Percentiles rank a stretch among this genome's conserved stretches.
These are phyloP conservation scores for Falco rusticolus DNA, from an alignment of 2,797 vertebrate species.

Conservation along the genomic window DNA sequence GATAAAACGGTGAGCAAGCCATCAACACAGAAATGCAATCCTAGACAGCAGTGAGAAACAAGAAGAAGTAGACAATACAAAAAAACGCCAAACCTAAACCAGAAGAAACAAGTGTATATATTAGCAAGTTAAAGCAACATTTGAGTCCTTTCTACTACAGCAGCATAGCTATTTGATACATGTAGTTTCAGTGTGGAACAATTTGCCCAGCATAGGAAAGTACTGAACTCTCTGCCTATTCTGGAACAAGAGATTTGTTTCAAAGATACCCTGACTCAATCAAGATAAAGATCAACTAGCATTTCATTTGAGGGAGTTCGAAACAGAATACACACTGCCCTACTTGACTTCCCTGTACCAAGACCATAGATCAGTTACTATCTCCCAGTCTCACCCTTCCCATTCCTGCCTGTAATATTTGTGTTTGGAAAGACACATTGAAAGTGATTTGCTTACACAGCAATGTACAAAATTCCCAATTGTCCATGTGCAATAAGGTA, in stretches of 20 bases:
- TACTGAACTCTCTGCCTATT: conserved; percentile 53
- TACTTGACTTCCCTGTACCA: conserved; percentile 32
- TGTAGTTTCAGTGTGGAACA: conserved; percentile 4
- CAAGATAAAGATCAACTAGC: conserved; percentile 50
- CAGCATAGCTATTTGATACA: conserved; percentile 60
- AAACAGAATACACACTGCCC: conserved; percentile 55
- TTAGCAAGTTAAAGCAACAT: conserved; percentile 34
- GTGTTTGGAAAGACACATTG: background rate
- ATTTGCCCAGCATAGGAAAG: conserved; percentile 68
- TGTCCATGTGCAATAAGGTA: background rate
- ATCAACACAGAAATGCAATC: background rate
- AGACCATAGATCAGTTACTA: background rate
- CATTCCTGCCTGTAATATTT: conserved; percentile 38
- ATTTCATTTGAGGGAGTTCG: conserved; percentile 16
- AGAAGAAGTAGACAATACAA: background rate
- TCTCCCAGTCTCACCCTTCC: conserved; percentile 45
- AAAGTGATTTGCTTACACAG: conserved; percentile 7
- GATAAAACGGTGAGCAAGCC: background rate
- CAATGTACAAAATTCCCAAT: background rate
- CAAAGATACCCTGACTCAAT: conserved; percentile 46
- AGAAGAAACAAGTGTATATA: background rate
- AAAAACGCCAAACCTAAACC: too few relatives aligned
- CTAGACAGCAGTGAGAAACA: background rate
- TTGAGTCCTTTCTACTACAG: background rate
- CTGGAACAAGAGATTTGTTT: conserved; percentile 72